These are phyloP conservation scores for Glaucopsyche alexis DNA, from an alignment of 2,888 invertebrate species.

Conservation along the genomic window DNA sequence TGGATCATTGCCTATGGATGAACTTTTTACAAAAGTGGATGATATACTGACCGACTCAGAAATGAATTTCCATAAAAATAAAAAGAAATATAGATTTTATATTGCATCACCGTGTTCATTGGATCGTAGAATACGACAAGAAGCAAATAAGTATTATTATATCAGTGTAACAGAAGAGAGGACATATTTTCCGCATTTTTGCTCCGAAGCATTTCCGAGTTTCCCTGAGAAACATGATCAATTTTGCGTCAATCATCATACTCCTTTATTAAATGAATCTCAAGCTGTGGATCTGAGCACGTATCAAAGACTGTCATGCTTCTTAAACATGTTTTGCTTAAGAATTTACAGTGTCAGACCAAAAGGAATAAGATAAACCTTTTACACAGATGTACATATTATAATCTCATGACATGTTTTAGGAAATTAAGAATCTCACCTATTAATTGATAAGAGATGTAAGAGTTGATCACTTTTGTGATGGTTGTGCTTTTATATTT, in stretches of 20 bases:
- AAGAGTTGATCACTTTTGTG: not conserved
- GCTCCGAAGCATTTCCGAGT: slow-evolving; percentile 86
- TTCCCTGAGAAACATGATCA: slow-evolving; percentile 62
- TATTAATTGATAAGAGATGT: not conserved
- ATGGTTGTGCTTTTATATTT: not conserved
- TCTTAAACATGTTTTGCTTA: slow-evolving; percentile 67
- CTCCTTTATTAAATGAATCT: slow-evolving; percentile 56
- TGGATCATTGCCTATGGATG: slow-evolving; percentile 81
- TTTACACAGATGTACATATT: too few relatives aligned
- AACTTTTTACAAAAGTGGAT: slow-evolving; percentile 78
- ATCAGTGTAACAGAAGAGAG: slow-evolving; percentile 74
- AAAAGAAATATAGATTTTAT: slow-evolving; percentile 83
- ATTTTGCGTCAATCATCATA: slow-evolving; percentile 51
- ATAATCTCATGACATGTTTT: not conserved
- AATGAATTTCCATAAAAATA: slow-evolving; percentile 69
- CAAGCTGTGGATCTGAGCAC: slow-evolving; percentile 59
- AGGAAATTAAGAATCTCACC: not conserved
- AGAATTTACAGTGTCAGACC: slow-evolving; percentile 63
- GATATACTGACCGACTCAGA: slow-evolving; percentile 81
- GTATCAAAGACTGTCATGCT: slow-evolving; percentile 67
- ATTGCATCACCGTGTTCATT: slow-evolving; percentile 86
- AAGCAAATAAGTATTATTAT: slow-evolving; percentile 61
- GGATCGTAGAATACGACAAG: slow-evolving; percentile 76
- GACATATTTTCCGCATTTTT: slow-evolving; percentile 87
- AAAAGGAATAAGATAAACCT: not conserved